Percentiles rank a stretch among this genome's conserved stretches.
phyloP scores from a whole-genome alignment of 2,888 invertebrate species.

The Thelaira solivaga region DNA sequence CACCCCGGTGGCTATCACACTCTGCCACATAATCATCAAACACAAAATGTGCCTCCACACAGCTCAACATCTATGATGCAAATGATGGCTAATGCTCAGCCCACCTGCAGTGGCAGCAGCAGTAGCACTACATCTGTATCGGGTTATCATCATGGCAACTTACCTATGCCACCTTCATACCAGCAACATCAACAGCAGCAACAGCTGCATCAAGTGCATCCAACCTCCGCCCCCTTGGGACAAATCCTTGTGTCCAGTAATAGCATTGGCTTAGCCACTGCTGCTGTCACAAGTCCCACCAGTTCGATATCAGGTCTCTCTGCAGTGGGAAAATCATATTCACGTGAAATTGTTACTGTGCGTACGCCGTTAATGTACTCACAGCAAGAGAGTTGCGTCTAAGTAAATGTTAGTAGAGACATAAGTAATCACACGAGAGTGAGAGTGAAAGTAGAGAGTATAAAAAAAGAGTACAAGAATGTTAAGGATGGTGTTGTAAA shows the following conservation, averaged over 20 bases:
- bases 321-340: constrained; percentile 75
- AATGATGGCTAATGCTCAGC: constrained; percentile 68
- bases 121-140: constrained; percentile 31
- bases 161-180: constrained; percentile 73
- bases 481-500: not conserved
- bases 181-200: constrained; percentile 74
- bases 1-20: constrained; percentile 76
- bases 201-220: constrained; percentile 63
- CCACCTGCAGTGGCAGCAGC: constrained; percentile 48
- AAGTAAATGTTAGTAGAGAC: constrained; percentile 70
- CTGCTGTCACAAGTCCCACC: constrained; percentile 74
- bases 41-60: constrained; percentile 68
- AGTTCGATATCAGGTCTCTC: constrained; percentile 75
- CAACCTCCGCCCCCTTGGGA: constrained; percentile 64
- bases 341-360: constrained; percentile 82
- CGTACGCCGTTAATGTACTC: constrained; percentile 83
- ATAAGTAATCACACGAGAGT: constrained; percentile 30
- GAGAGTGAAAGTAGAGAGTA: constrained; percentile 52
- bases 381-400: constrained; percentile 84
- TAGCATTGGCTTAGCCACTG: constrained; percentile 71
- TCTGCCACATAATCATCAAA: constrained; percentile 75
- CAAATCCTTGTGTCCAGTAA: constrained; percentile 74
- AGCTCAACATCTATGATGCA: constrained; percentile 73
- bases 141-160: constrained; percentile 66
- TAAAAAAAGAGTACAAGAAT: constrained; percentile 4